A percentile compares a stretch with the other conserved stretches of the same genome.
Conservation (phyloP, 1,140 invertebrate genomes). For the Laodelphax striatellus region DNA sequence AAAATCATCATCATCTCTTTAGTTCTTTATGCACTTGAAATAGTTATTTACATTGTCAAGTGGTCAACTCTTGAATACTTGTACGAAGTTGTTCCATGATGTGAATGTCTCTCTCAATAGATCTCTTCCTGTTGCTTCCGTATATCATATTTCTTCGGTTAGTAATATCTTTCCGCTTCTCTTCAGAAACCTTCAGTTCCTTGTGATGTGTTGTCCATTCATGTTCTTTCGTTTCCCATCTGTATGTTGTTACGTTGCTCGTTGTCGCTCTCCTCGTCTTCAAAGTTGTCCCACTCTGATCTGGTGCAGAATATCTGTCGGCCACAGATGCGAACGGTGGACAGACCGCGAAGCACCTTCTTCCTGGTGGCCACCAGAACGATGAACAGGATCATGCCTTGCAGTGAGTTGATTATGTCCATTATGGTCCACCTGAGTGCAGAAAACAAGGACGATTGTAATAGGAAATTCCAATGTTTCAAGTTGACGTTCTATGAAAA, state of each 20-base stretch:
- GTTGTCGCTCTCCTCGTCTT: constrained; percentile 38
- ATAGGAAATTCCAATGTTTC: no score
- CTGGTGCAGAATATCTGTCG: constrained; percentile 31
- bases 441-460: not conserved
- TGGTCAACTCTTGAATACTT: no score
- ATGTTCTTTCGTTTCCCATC: not conserved
- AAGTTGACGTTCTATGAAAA: no score
- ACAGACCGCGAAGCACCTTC: constrained; percentile 42
- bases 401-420: constrained; percentile 48
- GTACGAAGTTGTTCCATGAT: no score
- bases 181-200: no score
- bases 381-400: constrained; percentile 53
- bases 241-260: constrained; percentile 27
- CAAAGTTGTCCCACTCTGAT: constrained; percentile 28
- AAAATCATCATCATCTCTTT: no score
- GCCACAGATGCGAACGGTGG: constrained; percentile 30
- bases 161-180: no score
- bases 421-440: constrained; percentile 21
- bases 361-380: constrained; percentile 44
- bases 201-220: not conserved
- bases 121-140: no score
- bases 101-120: no score
- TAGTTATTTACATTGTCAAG: no score
- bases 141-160: no score
- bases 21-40: no score